phyloP scores from a whole-genome alignment of 1,140 invertebrate species.

The Panagrolaimus sp. region DNA sequence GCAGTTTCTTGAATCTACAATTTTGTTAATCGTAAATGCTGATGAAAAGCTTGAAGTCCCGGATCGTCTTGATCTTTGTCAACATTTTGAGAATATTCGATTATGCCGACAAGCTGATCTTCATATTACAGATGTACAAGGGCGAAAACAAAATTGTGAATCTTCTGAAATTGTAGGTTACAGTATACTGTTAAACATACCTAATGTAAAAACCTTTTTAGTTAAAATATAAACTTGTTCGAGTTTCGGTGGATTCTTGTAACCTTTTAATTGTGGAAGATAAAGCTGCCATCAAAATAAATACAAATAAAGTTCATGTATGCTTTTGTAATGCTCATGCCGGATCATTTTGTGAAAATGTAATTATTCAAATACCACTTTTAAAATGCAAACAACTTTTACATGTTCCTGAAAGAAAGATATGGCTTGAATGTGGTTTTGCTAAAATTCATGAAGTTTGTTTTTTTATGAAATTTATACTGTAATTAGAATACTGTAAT shows the following conservation, averaged over 20 bases:
- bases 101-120: slow-evolving; percentile 71
- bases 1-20: slow-evolving; percentile 78
- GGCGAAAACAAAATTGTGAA: slow-evolving; percentile 73
- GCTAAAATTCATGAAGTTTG: slow-evolving; percentile 66
- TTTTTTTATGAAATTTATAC: no score
- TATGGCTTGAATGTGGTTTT: slow-evolving; percentile 87
- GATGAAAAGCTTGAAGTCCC: slow-evolving; percentile 81
- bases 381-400: slow-evolving; percentile 30
- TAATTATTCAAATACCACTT: slow-evolving; percentile 30
- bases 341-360: slow-evolving; percentile 42
- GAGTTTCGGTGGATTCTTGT: slow-evolving; percentile 81
- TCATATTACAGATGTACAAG: slow-evolving; percentile 66
- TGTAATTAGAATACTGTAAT: no score
- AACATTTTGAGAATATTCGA: slow-evolving; percentile 75
- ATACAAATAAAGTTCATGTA: slow-evolving; percentile 64
- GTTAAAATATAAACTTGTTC: slow-evolving; percentile 88
- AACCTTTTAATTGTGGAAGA: slow-evolving; percentile 84
- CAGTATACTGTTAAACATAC: neutral
- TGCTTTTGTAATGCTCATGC: slow-evolving; percentile 48
- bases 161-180: slow-evolving; percentile 34
- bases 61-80: slow-evolving; percentile 72
- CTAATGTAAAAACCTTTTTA: slow-evolving; percentile 61
- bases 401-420: slow-evolving; percentile 34
- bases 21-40: slow-evolving; percentile 76
- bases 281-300: slow-evolving; percentile 77